Evolutionary conservation across 2,113 vertebrate species (phyloP).

Genomic region (Chamaea fasciata): DNA sequence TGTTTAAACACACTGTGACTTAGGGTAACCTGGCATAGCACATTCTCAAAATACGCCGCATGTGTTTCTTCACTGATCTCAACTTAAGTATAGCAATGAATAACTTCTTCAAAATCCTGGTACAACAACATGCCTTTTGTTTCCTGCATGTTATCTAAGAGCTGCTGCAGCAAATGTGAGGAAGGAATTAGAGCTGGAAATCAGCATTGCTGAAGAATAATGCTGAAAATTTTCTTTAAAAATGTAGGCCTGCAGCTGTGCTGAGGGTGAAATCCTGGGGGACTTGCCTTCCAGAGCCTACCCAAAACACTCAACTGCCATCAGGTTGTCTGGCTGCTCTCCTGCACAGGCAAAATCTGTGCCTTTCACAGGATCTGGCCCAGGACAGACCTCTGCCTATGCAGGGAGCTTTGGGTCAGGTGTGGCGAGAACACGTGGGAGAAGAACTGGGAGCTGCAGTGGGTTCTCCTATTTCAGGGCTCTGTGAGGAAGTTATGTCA

Average conservation of each 20-base stretch:
- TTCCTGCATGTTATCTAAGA: slow-evolving; percentile 28
- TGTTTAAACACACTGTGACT: slow-evolving; percentile 64
- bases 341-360: neutral
- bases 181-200: neutral
- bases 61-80: slow-evolving; percentile 58
- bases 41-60: slow-evolving; percentile 61
- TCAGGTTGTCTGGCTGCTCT: neutral
- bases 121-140: slow-evolving; percentile 32
- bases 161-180: neutral
- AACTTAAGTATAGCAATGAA: slow-evolving; percentile 46
- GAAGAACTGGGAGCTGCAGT: neutral
- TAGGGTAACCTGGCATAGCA: slow-evolving; percentile 60
- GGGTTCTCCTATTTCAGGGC: neutral
- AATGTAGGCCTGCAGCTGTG: neutral
- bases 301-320: neutral
- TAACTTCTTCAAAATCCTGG: slow-evolving; percentile 47
- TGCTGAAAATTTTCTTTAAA: neutral
- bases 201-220: neutral
- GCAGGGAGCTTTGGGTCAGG: neutral
- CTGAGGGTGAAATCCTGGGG: neutral
- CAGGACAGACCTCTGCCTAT: neutral
- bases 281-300: neutral
- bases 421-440: neutral
- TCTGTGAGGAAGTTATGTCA: neutral
- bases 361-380: neutral